Base-by-base conservation (phyloP, 2,113 vertebrate genomes). In the Anguilla rostrata region DNA sequence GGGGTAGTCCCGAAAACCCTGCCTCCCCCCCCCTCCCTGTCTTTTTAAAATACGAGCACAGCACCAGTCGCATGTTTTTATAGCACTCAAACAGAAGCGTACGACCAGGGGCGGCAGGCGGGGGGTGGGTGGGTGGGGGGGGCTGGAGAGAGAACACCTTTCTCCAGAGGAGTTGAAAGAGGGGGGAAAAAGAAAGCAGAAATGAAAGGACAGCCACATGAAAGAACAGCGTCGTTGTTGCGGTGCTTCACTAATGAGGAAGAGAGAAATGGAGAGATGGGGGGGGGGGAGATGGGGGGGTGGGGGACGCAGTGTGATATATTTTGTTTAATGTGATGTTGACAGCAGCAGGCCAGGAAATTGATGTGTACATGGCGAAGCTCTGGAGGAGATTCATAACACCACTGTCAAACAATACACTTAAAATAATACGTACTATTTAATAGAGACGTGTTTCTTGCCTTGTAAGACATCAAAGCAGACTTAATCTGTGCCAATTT, bases 211-310 rank as follows among this genome's bases (percentile, higher is more conserved):
- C 41, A 46, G 79, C 34, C 81, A 83, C 87, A 85, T 89, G 60
- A 90, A 83, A 84, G 5, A 26, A 84, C 84, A 87, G 84, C 11
- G 7, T 11, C 14, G 49, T 53, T 6, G 7, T 53, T 14, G 12
- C 11, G 12, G 49, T 12, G 49, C 49, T 53, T 11, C 49, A 2
- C 12, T 11, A 9, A 81, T 89, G 89, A 92, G 83, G 89, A 91
- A 89, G 85, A 53, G 49, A 53, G 49, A 53, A 14, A 53, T 49
- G 81, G 90, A 88, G 86, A 83, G 85, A 90, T 82, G 89, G 87
- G 87, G 78, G 84, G 71, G 5, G 39, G 46, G 71, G 71, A 83
- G 84, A 86, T 20, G 57, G 40, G 80, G 14, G 63, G 22, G 81
- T 41, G 71, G 34, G 71, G 82, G 26, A 5, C 11, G 20, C 34